A percentile compares a stretch with the other conserved stretches of the same genome.
Evolutionary conservation across 2,888 invertebrate species (phyloP).

Genomic region (Pyrochroa serraticornis): DNA sequence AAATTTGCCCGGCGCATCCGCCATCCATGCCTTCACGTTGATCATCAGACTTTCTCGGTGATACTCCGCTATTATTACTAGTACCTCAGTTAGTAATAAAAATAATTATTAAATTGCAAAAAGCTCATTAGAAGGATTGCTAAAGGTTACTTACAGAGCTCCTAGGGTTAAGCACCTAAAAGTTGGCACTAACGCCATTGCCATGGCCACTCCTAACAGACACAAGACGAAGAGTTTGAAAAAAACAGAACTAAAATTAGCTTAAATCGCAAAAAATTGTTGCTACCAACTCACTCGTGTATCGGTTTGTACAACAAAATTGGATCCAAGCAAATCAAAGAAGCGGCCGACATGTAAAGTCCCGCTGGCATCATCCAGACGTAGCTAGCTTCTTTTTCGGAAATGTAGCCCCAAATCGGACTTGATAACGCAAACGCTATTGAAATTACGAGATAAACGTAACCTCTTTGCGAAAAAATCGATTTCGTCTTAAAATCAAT

Average conservation of each 20-base stretch:
- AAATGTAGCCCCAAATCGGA: slow-evolving; percentile 17
- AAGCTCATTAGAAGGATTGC: too few species aligned
- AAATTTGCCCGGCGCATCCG: too few species aligned
- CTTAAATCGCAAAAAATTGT: neutral
- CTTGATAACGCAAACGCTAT: slow-evolving; percentile 15
- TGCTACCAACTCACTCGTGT: neutral
- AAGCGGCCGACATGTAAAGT: slow-evolving; percentile 6
- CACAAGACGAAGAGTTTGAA: slow-evolving; percentile 10
- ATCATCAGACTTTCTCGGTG: too few species aligned
- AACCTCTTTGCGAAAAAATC: slow-evolving; percentile 1
- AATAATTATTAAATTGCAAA: too few species aligned
- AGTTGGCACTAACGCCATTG: slow-evolving; percentile 20
- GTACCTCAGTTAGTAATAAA: too few species aligned
- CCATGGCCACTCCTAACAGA: slow-evolving; percentile 6
- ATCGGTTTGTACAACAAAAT: neutral
- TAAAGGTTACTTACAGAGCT: slow-evolving; percentile 19
- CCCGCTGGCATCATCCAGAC: slow-evolving; percentile 21
- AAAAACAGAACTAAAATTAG: neutral
- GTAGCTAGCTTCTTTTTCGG: slow-evolving; percentile 6
- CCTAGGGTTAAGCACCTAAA: slow-evolving; percentile 13
- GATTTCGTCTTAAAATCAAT: too few species aligned
- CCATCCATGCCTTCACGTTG: too few species aligned
- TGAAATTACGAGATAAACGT: slow-evolving; percentile 10
- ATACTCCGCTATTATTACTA: too few species aligned
- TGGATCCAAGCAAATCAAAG: slow-evolving; percentile 8